Evolutionary conservation across 2,113 vertebrate genomes (phyloP).

Genomic region (Pleuronectes platessa): DNA sequence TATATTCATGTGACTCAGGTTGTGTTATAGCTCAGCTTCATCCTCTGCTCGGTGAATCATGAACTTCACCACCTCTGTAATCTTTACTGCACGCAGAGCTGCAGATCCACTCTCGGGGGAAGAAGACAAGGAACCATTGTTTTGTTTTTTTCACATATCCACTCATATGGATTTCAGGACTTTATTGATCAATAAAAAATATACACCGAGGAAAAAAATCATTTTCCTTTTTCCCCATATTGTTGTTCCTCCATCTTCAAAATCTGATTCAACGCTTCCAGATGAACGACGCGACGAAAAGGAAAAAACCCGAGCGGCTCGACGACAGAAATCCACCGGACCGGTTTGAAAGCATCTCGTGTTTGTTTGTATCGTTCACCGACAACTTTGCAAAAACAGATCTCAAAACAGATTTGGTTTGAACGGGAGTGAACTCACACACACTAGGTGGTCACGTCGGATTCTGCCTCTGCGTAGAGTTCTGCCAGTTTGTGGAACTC

Average conservation of each 20-base stretch:
- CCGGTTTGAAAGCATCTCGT: conserved; percentile 78
- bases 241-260: conserved; percentile 79
- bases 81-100: conserved; percentile 4
- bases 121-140: conserved; percentile 70
- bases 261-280: conserved; percentile 82
- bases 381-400: conserved; percentile 70
- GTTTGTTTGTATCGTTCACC: conserved; percentile 63
- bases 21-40: conserved; percentile 21
- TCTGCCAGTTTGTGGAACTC: conserved; percentile 95
- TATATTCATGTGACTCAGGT: conserved; percentile 16
- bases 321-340: conserved; percentile 84
- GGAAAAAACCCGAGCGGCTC: conserved; percentile 78
- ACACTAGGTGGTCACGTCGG: conserved; percentile 69
- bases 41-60: conserved; percentile 34
- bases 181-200: conserved; percentile 98
- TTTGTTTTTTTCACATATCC: conserved; percentile 82
- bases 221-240: conserved; percentile 77
- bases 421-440: conserved; percentile 71
- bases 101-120: conserved; percentile 33
- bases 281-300: conserved; percentile 77
- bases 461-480: conserved; percentile 91
- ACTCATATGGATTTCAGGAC: conserved; percentile 87
- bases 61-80: conserved; percentile 35
- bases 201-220: conserved; percentile 95
- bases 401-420: conserved; percentile 64